Evolutionary conservation across 2,797 vertebrate species (phyloP), one percentile per base, ranked within the genome.

Genomic region (Sebastiscus albofasciatus): DNA sequence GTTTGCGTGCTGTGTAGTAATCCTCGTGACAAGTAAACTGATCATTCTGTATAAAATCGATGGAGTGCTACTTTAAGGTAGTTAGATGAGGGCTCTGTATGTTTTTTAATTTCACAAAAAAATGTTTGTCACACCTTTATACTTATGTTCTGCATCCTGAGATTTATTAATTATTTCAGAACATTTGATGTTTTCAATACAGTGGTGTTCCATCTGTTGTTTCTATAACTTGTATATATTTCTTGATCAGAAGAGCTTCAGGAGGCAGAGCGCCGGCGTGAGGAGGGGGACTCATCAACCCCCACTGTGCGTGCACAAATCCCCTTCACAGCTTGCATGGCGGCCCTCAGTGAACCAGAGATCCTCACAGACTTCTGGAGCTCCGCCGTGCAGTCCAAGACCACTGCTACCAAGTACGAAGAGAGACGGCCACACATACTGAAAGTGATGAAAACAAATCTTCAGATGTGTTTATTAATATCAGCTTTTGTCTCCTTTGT

Each of bases 321-420:
- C 94, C 98, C 99, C 84, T 99, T 99, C 92, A 96, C 96, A 70
- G 97, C 96, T 88, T 99, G 99, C 93, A 96, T 99, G 93, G 97
- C 98, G n/a, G 98, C 98, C 77, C 98, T 98, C 8, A 97, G 97
- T 61, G 97, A 99, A 89, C 98, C 99, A 0, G 99, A 99, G 93
- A 96, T 98, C 72, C 96, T 99, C 80, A 97, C 98, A 12, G 99
- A 99, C 93, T 99, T 99, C 96, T 99, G 99, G 98, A 99, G 99
- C 94, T 98, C 98, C 1, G 98, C 99, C 33, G 96, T 99, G 72
- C 99, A 99, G 95, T 95, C 97, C 87, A 99, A 99, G 92, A 99
- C 98, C 67, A 97, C 97, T 62, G 99, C 99, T 82, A 97, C 98
- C 93, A 99, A 99, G 99, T 99, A 96, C 87, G 97, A 54, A 54